Percentiles rank a stretch among this genome's conserved stretches.
Evolutionary conservation across 1,140 invertebrate genomes (phyloP).

Genomic region (Drosophila carrolli): DNA sequence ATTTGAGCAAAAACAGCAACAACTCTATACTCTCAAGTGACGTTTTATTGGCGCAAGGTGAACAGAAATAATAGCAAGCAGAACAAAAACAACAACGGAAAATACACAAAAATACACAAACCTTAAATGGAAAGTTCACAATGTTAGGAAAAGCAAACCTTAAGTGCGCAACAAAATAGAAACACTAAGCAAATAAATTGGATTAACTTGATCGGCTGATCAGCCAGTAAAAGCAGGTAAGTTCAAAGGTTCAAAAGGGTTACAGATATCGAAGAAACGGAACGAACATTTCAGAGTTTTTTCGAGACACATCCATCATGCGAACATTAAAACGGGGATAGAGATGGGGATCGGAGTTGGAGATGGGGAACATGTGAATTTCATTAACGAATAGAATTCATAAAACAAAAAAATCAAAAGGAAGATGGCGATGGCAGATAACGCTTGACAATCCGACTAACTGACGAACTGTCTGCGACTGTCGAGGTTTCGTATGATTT

Average conservation of each 20-base stretch:
- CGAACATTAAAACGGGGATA: constrained; percentile 40
- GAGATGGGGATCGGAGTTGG: constrained; percentile 39
- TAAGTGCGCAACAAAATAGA: constrained; percentile 30
- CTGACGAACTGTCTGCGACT: constrained; percentile 46
- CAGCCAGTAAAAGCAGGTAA: constrained; percentile 31
- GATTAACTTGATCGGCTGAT: constrained; percentile 32
- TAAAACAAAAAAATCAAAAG: constrained; percentile 38
- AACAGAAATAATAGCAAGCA: constrained; percentile 25
- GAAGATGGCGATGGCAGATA: constrained; percentile 67
- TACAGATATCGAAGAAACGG: constrained; percentile 21
- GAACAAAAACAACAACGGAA: constrained; percentile 16
- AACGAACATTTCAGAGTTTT: constrained; percentile 11
- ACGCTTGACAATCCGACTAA: constrained; percentile 40
- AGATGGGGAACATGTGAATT: constrained; percentile 70
- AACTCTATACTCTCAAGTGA: constrained; percentile 67
- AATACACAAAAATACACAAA: constrained; percentile 13
- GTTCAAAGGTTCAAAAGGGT: constrained; percentile 27
- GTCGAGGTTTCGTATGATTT: constrained; percentile 46
- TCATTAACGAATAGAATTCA: constrained; percentile 68
- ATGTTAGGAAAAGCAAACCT: constrained; percentile 25
- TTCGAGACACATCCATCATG: constrained; percentile 68
- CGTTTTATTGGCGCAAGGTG: constrained; percentile 80
- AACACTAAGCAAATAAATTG: constrained; percentile 31
- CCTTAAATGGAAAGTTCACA: constrained; percentile 28
- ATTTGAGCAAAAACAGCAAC: constrained; percentile 55